These are phyloP conservation scores for Nezara viridula DNA, from an alignment of 2,888 invertebrate genomes.

Conservation along the genomic window DNA sequence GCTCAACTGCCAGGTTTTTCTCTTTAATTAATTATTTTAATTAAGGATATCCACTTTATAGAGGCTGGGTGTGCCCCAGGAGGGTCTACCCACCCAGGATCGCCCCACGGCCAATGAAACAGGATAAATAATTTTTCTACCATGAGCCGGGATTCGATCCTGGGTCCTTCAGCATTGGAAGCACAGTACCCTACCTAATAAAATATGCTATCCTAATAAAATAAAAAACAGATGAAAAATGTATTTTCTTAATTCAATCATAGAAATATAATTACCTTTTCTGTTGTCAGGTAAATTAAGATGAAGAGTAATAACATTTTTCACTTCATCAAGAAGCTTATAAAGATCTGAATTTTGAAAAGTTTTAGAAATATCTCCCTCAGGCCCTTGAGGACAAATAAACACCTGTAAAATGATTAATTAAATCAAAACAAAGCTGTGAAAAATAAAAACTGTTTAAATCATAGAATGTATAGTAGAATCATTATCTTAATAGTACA, in stretches of 20 bases:
- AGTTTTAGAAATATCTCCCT: constrained; percentile 69
- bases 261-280: constrained; percentile 70
- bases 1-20: too few species aligned
- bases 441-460: neutral
- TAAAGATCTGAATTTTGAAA: constrained; percentile 72
- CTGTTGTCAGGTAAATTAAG: constrained; percentile 76
- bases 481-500: neutral
- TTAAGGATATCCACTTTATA: too few species aligned
- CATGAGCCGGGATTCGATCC: too few species aligned
- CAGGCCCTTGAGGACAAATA: constrained; percentile 69
- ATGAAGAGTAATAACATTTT: constrained; percentile 76
- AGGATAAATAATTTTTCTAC: too few species aligned
- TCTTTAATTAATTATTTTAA: too few species aligned
- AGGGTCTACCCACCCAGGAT: too few species aligned
- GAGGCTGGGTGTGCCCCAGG: too few species aligned
- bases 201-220: too few species aligned
- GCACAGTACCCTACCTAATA: too few species aligned
- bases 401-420: constrained; percentile 63
- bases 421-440: constrained; percentile 65
- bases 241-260: neutral
- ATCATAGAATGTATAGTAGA: neutral
- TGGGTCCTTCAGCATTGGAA: too few species aligned
- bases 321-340: constrained; percentile 73
- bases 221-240: neutral
- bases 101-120: too few species aligned